A percentile compares a stretch with the other conserved stretches of the same genome.
Evolutionary conservation across 2,113 vertebrate genomes (phyloP).

Genomic region (Etheostoma cragini): DNA sequence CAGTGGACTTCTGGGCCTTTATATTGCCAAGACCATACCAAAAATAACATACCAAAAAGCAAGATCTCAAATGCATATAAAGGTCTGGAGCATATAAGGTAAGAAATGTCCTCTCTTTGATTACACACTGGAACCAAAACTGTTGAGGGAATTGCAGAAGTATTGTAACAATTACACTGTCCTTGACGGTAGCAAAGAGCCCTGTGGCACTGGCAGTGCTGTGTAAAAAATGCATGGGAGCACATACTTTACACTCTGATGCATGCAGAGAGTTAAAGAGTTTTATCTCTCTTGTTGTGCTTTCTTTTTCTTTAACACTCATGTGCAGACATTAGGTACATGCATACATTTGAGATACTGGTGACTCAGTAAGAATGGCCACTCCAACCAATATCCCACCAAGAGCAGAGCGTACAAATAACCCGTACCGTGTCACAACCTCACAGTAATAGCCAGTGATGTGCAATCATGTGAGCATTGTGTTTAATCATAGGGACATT

Average conservation of each 20-base stretch:
- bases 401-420: neutral
- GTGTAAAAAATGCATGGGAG: neutral
- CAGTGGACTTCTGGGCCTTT: neutral
- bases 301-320: neutral
- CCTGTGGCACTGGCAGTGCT: conserved; percentile 9
- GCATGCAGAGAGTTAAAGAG: neutral
- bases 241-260: neutral
- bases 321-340: neutral
- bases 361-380: neutral
- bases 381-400: neutral
- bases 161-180: conserved; percentile 36
- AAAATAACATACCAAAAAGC: conserved; percentile 26
- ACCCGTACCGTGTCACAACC: conserved; percentile 7
- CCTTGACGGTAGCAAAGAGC: conserved; percentile 44
- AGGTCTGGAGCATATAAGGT: conserved; percentile 13
- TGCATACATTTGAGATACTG: too few species aligned
- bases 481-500: neutral
- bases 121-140: conserved; percentile 23
- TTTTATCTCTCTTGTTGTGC: neutral
- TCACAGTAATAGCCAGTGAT: neutral
- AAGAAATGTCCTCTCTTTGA: conserved; percentile 20
- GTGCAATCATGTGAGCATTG: conserved; percentile 11
- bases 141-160: conserved; percentile 16
- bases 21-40: conserved; percentile 10
- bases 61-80: conserved; percentile 4